Evolutionary conservation across 2,797 vertebrate species (phyloP).

Genomic region (Xiphorhynchus erythropygius): DNA sequence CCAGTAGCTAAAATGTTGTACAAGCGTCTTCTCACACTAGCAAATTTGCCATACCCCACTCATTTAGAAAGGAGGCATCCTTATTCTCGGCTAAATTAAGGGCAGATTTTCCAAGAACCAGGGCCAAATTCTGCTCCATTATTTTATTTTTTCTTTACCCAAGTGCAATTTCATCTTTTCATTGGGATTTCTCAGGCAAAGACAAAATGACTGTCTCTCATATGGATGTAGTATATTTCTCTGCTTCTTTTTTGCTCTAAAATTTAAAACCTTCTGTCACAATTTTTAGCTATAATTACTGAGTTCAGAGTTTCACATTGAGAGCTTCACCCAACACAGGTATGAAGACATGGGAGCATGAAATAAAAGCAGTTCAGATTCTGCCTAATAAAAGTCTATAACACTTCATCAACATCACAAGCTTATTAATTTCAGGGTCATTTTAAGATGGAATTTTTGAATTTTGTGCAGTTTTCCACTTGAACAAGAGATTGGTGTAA

Average conservation of each 20-base stretch:
- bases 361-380: not conserved
- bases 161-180: conserved; percentile 1
- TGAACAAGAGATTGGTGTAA: not conserved
- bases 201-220: not conserved
- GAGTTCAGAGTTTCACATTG: not conserved
- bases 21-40: conserved; percentile 1
- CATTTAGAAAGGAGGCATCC: conserved; percentile 7
- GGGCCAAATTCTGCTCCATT: not conserved
- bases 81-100: not conserved
- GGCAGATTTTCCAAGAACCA: conserved; percentile 31
- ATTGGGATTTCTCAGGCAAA: not conserved
- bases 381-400: conserved; percentile 8
- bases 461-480: not conserved
- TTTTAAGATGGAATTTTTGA: conserved; percentile 12
- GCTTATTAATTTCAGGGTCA: conserved; percentile 29
- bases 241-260: not conserved
- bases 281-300: not conserved
- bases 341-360: not conserved
- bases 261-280: not conserved
- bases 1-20: conserved; percentile 1
- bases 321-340: not conserved
- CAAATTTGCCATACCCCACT: not conserved
- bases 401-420: conserved; percentile 15
- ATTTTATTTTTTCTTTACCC: not conserved
- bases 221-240: not conserved